Evolutionary conservation across 1,140 invertebrate species (phyloP).

Genomic region (Papilio machaon): DNA sequence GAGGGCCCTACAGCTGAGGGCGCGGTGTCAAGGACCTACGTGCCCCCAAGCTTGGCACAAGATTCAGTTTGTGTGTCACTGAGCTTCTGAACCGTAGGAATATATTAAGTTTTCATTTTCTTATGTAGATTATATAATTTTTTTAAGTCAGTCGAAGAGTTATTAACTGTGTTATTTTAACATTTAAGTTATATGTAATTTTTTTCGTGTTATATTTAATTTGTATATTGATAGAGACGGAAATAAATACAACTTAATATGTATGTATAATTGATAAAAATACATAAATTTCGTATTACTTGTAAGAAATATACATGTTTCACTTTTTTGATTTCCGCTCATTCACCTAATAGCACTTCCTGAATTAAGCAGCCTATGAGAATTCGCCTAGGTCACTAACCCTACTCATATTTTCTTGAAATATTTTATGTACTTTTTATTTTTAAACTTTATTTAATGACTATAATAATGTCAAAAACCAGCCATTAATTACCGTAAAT

Average conservation of each 20-base stretch:
- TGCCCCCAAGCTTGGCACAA: constrained; percentile 41
- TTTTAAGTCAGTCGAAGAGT: neutral
- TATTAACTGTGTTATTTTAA: too few species aligned
- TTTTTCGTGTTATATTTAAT: too few species aligned
- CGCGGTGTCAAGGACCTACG: constrained; percentile 52
- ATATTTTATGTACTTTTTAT: neutral
- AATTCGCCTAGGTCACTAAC: neutral
- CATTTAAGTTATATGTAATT: too few species aligned
- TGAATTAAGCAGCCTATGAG: neutral
- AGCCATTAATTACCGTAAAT: too few species aligned
- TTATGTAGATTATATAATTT: neutral
- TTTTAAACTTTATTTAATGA: neutral
- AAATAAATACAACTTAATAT: neutral
- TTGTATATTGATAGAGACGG: neutral
- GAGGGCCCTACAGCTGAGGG: constrained; percentile 49
- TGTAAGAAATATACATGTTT: too few species aligned
- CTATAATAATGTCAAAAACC: too few species aligned
- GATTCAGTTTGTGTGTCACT: constrained; percentile 22
- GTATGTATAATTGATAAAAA: neutral
- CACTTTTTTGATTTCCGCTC: neutral
- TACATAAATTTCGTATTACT: neutral
- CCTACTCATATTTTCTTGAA: neutral
- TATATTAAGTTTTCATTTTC: neutral
- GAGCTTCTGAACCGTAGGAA: neutral
- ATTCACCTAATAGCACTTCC: neutral